These are phyloP conservation scores for Hypselothyrea guttata DNA, from an alignment of 2,888 invertebrate species.

Conservation along the genomic window DNA sequence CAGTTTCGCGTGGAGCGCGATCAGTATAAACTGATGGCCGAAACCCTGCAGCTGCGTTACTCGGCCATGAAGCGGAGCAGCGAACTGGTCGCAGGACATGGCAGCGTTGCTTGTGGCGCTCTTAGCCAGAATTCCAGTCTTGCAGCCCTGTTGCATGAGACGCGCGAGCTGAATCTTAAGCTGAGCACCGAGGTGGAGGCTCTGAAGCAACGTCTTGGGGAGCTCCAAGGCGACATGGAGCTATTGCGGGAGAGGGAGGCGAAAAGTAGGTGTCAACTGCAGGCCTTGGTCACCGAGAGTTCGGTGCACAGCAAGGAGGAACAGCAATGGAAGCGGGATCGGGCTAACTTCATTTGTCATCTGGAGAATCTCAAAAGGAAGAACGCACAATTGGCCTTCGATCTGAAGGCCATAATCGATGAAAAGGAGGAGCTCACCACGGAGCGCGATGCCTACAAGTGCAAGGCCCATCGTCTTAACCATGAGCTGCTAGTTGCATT, in stretches of 20 bases:
- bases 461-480: conserved; percentile 91
- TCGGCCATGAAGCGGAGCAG: conserved; percentile 82
- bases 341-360: conserved; percentile 80
- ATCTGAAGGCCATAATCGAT: conserved; percentile 90
- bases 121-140: conserved; percentile 82
- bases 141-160: conserved; percentile 84
- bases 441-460: conserved; percentile 92
- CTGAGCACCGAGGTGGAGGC: conserved; percentile 85
- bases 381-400: conserved; percentile 89
- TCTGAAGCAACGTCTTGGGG: conserved; percentile 87
- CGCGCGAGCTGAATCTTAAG: conserved; percentile 85
- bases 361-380: conserved; percentile 80
- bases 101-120: conserved; percentile 47
- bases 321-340: conserved; percentile 80
- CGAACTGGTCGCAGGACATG: conserved; percentile 56
- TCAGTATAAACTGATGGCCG: conserved; percentile 90
- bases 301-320: conserved; percentile 67
- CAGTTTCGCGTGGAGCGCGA: conserved; percentile 91
- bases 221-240: conserved; percentile 88
- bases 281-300: conserved; percentile 39
- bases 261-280: conserved; percentile 39
- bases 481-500: conserved; percentile 89
- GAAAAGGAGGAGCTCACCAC: conserved; percentile 92
- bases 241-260: conserved; percentile 83
- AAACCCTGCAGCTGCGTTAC: conserved; percentile 86